phyloP scores from a whole-genome alignment of 2,113 vertebrate species.

The Perca fluviatilis region DNA sequence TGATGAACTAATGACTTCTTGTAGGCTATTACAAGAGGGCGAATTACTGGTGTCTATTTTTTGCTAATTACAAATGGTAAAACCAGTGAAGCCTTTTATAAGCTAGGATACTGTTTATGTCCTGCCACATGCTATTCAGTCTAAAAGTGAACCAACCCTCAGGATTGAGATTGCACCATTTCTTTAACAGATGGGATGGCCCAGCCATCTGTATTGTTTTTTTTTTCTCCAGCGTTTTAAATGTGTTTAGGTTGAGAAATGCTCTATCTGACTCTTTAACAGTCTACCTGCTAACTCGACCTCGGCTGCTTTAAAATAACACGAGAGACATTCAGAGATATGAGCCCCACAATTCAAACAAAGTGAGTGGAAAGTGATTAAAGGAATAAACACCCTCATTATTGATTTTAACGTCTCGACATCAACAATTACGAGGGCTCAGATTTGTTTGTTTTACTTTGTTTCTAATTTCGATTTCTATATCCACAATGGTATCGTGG shows the following conservation, averaged over 20 bases:
- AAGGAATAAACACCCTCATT: slow-evolving; percentile 60
- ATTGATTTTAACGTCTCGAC: slow-evolving; percentile 71
- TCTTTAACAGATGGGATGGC: slow-evolving; percentile 81
- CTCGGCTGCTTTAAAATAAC: slow-evolving; percentile 49
- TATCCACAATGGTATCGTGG: slow-evolving; percentile 49
- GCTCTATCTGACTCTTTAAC: slow-evolving; percentile 35
- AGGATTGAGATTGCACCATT: slow-evolving; percentile 80
- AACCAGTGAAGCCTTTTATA: slow-evolving; percentile 82
- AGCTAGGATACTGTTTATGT: slow-evolving; percentile 78
- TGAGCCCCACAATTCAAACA: slow-evolving; percentile 58
- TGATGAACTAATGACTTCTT: slow-evolving; percentile 79
- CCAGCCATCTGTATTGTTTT: slow-evolving; percentile 69
- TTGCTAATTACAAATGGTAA: slow-evolving; percentile 85
- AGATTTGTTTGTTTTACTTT: slow-evolving; percentile 65
- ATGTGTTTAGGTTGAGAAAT: slow-evolving; percentile 69
- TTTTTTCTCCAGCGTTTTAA: slow-evolving; percentile 37
- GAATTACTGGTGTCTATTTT: slow-evolving; percentile 81
- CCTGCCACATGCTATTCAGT: slow-evolving; percentile 80
- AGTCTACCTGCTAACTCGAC: slow-evolving; percentile 53
- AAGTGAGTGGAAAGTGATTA: slow-evolving; percentile 57
- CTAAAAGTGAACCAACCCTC: slow-evolving; percentile 81
- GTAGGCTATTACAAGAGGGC: slow-evolving; percentile 76
- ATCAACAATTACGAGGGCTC: slow-evolving; percentile 49
- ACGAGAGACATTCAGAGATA: slow-evolving; percentile 17
- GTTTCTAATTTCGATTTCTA: slow-evolving; percentile 69